Base-by-base conservation (phyloP, 2,113 vertebrate species). In the Vulpes vulpes region DNA sequence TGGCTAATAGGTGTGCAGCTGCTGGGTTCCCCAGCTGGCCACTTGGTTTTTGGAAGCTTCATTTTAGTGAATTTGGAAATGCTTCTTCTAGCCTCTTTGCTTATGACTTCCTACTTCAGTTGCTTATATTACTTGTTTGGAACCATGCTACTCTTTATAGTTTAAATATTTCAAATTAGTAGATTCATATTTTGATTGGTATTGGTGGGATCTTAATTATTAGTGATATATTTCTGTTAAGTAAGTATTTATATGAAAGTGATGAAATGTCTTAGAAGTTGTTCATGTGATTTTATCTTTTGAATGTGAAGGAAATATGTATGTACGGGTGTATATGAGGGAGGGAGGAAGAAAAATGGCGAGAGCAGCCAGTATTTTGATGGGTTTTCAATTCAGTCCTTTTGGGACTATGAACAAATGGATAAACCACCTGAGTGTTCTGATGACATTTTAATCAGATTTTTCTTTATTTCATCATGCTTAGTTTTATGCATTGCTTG, bases 61-160 rank as follows among this genome's bases (percentile, higher is more conserved):
- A 16, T 82, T 96, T 97, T 49, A 78, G 59, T 27, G 49, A 97
- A 76, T 94, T 97, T 95, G 51, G 79, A 96, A 95, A 81, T n/a
- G 53, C 51, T 74, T 94, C 79, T 95, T 94, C n/a, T 11, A 67
- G 76, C 30, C 53, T 92, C 64, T 51, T 74, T 22, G 23, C 27
- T 83, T 91, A 17, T 82, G 30, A 60, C 51, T 83, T 96, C 35
- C n/a, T 12, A 15, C 60, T 87, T 95, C 53, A 79, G 60, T 49
- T 90, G 49, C 27, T 53, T 71, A 7, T 35, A 11, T 93, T 62
- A 79, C 19, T 93, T 82, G 11, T 2, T 27, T 71, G 60, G 90
- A 94, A 96, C 62, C 71, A 69, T n/a, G 32, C 38, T 83, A 22
- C 8, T 89, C 11, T 82, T 89, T 69, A 60, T 60, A n/a, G 51